phyloP scores from a whole-genome alignment of 2,797 vertebrate species.

The Mycteria americana region DNA sequence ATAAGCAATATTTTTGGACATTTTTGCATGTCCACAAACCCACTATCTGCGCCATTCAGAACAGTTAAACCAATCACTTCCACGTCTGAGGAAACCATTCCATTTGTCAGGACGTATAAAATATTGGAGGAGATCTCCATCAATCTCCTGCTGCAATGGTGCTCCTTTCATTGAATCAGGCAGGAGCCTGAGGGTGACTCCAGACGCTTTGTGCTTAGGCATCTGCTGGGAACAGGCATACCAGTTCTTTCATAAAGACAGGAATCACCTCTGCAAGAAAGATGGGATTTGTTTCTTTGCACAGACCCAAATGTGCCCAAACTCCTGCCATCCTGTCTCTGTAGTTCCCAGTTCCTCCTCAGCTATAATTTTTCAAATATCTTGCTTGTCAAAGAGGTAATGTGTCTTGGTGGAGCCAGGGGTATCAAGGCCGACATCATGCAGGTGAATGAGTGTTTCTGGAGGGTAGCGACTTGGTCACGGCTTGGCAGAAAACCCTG shows the following conservation, averaged over 20 bases:
- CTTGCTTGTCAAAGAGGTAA: not conserved
- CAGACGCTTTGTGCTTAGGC: not conserved
- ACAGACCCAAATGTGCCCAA: not conserved
- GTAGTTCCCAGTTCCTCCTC: not conserved
- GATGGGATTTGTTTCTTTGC: not conserved
- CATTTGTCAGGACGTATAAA: not conserved
- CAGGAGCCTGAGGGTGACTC: not conserved
- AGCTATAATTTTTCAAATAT: not conserved
- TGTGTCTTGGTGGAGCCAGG: not conserved
- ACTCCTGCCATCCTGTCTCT: not conserved
- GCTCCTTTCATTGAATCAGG: not conserved
- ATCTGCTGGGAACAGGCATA: not conserved
- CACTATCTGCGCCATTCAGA: accelerated
- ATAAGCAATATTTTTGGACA: not conserved
- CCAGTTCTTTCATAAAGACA: not conserved
- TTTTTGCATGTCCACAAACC: not conserved
- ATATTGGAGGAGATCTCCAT: not conserved
- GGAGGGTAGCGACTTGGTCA: not conserved
- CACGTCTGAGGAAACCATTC: not conserved
- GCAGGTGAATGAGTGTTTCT: not conserved
- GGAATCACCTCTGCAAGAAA: not conserved
- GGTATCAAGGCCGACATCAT: not conserved
- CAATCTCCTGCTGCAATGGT: not conserved
- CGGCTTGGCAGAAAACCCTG: not conserved
- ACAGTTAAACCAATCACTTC: not conserved